phyloP scores from a whole-genome alignment of 2,888 invertebrate species.

The Andrena haemorrhoa region DNA sequence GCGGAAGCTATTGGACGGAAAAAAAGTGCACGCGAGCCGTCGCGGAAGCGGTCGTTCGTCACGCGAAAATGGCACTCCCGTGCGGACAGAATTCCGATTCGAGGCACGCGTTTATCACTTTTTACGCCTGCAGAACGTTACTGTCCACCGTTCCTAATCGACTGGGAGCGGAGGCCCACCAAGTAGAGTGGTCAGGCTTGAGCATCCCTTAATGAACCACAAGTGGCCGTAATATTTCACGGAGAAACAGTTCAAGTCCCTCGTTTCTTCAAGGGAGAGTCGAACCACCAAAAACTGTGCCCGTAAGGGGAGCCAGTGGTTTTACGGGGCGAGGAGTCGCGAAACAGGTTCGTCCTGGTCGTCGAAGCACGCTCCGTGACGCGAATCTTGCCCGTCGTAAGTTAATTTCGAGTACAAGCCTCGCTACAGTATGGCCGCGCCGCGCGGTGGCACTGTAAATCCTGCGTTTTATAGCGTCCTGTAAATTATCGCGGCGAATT shows the following conservation, averaged over 20 bases:
- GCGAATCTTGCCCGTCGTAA: constrained; percentile 30
- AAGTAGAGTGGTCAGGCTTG: no score
- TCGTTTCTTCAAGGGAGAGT: background rate
- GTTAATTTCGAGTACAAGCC: constrained; percentile 21
- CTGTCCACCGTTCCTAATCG: background rate
- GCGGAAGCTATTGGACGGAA: constrained; percentile 43
- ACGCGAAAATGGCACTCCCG: background rate
- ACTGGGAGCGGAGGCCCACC: no score
- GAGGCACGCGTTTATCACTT: constrained; percentile 8
- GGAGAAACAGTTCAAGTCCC: background rate
- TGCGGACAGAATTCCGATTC: constrained; percentile 1
- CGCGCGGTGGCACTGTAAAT: constrained; percentile 23
- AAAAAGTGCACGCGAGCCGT: constrained; percentile 25
- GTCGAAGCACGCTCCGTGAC: constrained; percentile 14
- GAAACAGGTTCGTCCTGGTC: constrained; percentile 55
- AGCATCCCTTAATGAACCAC: no score
- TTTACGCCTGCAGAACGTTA: no score
- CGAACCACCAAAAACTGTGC: constrained; percentile 31
- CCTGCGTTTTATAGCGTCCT: constrained; percentile 33
- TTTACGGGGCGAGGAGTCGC: constrained; percentile 30
- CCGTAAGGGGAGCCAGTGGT: constrained; percentile 7
- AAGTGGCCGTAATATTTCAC: background rate
- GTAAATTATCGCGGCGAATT: constrained; percentile 32
- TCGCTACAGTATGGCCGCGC: background rate
- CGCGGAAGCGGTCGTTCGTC: constrained; percentile 25